These are phyloP conservation scores for Suncus etruscus DNA, from an alignment of 2,113 vertebrate genomes.

Conservation along the genomic window DNA sequence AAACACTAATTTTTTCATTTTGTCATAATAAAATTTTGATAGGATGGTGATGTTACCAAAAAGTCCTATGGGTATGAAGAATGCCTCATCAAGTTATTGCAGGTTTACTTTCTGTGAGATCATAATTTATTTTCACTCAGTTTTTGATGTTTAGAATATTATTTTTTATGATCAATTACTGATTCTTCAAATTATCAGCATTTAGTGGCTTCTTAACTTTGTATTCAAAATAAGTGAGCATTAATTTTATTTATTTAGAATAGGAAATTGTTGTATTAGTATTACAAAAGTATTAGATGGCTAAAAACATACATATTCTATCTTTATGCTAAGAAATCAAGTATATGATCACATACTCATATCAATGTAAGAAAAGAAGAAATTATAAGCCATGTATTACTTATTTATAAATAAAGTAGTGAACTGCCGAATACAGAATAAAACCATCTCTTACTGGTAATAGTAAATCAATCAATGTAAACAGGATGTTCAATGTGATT, in stretches of 20 bases:
- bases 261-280: background rate
- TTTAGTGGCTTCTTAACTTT: conserved; percentile 18
- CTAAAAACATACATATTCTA: background rate
- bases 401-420: conserved; percentile 24
- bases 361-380: background rate
- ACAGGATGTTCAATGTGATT: background rate
- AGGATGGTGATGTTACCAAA: background rate
- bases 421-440: background rate
- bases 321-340: background rate
- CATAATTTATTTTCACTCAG: background rate
- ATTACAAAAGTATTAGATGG: background rate
- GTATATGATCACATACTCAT: background rate
- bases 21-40: no score
- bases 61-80: background rate
- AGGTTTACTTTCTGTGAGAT: background rate
- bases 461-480: background rate
- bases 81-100: background rate
- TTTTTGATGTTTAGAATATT: conserved; percentile 21
- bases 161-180: background rate
- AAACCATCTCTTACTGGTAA: background rate
- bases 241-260: background rate
- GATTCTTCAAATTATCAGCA: background rate
- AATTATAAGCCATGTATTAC: background rate
- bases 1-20: conserved; percentile 10
- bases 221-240: conserved; percentile 19